phyloP scores from a whole-genome alignment of 2,113 vertebrate species.

The Macheiramphus alcinus region DNA sequence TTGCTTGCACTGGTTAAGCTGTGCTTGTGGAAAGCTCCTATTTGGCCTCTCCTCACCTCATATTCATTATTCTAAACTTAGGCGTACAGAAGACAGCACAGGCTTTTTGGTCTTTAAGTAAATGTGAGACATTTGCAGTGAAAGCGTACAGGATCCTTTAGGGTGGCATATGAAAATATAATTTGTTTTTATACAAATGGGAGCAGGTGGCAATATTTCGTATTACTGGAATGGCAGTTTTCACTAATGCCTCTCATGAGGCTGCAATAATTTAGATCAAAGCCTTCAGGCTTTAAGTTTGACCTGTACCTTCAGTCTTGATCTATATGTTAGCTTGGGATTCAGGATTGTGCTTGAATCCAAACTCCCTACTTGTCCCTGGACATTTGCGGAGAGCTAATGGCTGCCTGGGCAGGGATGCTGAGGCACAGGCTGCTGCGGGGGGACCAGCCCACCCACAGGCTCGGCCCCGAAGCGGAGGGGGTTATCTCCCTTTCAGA shows the following conservation, averaged over 20 bases:
- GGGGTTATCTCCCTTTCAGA: not conserved
- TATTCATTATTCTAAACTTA: not conserved
- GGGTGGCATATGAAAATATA: not conserved
- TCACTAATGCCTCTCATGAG: not conserved
- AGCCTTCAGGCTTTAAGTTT: not conserved
- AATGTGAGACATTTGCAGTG: not conserved
- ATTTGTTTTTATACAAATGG: not conserved
- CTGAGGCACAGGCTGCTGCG: not conserved
- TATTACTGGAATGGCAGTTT: not conserved
- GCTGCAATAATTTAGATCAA: not conserved
- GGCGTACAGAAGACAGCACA: not conserved
- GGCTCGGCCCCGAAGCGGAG: fast-evolving
- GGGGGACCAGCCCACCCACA: no score
- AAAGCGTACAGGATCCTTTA: not conserved
- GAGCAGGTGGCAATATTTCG: not conserved
- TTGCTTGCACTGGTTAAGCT: not conserved
- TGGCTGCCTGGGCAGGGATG: not conserved
- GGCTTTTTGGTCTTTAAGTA: not conserved
- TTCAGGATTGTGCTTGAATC: not conserved
- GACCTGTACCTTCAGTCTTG: not conserved
- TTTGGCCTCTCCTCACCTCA: not conserved
- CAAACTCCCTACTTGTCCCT: not conserved
- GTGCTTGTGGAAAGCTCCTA: not conserved
- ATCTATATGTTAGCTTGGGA: not conserved
- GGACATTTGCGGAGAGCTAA: not conserved